These are phyloP conservation scores for Phrynocephalus vlangalii DNA, from an alignment of 2,797 vertebrate species.

Conservation along the genomic window DNA sequence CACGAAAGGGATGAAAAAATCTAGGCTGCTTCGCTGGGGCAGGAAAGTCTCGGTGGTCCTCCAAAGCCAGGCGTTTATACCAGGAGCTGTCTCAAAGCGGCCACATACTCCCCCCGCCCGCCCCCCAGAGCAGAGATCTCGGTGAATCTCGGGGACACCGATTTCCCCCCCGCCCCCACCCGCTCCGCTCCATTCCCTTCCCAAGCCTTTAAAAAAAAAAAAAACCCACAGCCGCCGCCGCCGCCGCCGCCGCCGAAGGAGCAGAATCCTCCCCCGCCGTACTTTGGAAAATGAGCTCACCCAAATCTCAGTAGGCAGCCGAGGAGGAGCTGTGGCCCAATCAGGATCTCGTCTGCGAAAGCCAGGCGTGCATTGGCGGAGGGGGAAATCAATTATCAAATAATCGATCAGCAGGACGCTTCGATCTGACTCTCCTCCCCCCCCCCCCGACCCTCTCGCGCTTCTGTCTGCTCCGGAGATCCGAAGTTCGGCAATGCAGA, in stretches of 20 bases:
- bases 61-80: not conserved
- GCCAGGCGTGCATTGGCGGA: slow-evolving; percentile 85
- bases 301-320: slow-evolving; percentile 84
- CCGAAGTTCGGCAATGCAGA: not conserved
- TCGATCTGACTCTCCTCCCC: slow-evolving; percentile 70
- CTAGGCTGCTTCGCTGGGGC: not conserved
- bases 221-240: too few relatives aligned
- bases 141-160: not conserved
- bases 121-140: slow-evolving; percentile 2
- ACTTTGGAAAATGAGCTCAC: slow-evolving; percentile 84
- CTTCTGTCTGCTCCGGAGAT: too few relatives aligned
- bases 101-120: not conserved
- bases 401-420: slow-evolving; percentile 87
- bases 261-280: slow-evolving; percentile 70
- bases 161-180: not conserved
- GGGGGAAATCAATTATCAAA: slow-evolving; percentile 85
- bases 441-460: not conserved
- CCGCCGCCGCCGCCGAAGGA: not conserved
- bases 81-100: slow-evolving; percentile 4
- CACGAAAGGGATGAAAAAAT: not conserved
- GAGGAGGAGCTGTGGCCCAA: slow-evolving; percentile 83
- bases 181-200: not conserved
- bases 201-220: slow-evolving; percentile 41
- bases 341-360: slow-evolving; percentile 78
- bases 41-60: not conserved